Evolutionary conservation across 2,113 vertebrate species (phyloP), one percentile per base, ranked within the genome.

Genomic region (Barnardius zonarius): DNA sequence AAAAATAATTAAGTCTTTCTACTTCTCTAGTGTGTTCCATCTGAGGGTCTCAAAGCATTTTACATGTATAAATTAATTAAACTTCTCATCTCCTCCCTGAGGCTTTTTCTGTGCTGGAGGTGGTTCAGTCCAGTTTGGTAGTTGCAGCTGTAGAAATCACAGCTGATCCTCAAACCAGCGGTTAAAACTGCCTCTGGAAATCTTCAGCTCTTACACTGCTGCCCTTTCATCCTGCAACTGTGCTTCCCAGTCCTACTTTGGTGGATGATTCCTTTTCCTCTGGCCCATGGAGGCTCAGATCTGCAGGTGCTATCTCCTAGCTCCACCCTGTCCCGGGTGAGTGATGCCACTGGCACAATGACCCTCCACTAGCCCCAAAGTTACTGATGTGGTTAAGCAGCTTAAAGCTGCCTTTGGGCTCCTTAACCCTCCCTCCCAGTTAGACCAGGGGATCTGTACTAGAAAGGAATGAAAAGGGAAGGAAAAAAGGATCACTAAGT

Each of bases 1-100:
- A 92, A 83, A 94, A 97, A 96, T 96, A 97, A 96, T 96, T 97
- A 96, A 95, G 62, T 59, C 73, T 96, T 84, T 91, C 66, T 62
- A 0, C 80, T 96, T 95, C 96, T 95, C 96, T 64, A 18, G 86
- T 69, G 92, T 96, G 92, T 96, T 96, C 83, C 93, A 88, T 93
- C 76, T 82, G 92, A 93, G 93, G 83, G 92, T 96, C 96, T 93
- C 95, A 93, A 93, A 96, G 88, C 95, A 91, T 96, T 95, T 96
- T 95, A 91, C 77, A 91, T 91, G 57, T 41, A 61, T 91, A 89
- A 95, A 94, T 96, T 97, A 95, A 96, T 95, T 94, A 92, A 90
- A 91, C 48, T 90, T 91, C 76, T 87, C 49, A 84, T 94, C 92
- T 94, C 76, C 52, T 93, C 92, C 88, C 88, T 72, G 69, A 82